Conservation (phyloP, 2,888 invertebrate species). For the Pseudolycoriella hygida region DNA sequence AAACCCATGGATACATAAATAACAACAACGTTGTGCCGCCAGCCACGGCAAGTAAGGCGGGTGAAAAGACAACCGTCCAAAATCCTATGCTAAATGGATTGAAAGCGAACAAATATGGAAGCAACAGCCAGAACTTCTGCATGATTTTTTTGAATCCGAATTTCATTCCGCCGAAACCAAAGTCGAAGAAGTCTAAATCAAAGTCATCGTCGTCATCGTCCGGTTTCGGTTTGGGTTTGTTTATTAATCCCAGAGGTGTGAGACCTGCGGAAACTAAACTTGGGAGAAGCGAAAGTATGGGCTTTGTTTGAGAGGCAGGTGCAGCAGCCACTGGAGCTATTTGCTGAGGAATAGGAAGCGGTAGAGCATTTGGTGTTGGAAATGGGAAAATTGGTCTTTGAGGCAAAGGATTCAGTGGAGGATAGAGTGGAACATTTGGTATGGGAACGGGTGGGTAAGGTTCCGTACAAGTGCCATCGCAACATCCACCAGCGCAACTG, state of each 20-base stretch:
- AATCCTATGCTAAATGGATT: constrained; percentile 41
- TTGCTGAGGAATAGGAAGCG: too few species aligned
- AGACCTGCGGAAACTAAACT: neutral
- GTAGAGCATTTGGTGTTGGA: too few species aligned
- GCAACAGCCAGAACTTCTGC: constrained; percentile 17
- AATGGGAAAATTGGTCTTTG: too few species aligned
- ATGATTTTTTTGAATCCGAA: constrained; percentile 19
- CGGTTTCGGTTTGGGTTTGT: neutral
- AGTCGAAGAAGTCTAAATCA: neutral
- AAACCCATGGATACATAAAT: constrained; percentile 37
- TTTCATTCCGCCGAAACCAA: constrained; percentile 2
- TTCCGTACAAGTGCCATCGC: too few species aligned
- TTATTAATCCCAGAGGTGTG: neutral
- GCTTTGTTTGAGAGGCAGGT: neutral
- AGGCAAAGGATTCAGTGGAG: too few species aligned
- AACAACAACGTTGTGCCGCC: constrained; percentile 42
- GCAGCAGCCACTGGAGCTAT: too few species aligned
- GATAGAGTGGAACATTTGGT: too few species aligned
- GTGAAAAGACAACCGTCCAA: constrained; percentile 41
- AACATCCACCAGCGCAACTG: too few species aligned
- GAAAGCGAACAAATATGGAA: constrained; percentile 32
- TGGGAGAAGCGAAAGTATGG: neutral
- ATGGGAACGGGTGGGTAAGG: too few species aligned
- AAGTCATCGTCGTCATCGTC: neutral
- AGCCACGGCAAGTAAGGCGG: constrained; percentile 41